Evolutionary conservation across 2,888 invertebrate species (phyloP).

Genomic region (Athalia circularis): DNA sequence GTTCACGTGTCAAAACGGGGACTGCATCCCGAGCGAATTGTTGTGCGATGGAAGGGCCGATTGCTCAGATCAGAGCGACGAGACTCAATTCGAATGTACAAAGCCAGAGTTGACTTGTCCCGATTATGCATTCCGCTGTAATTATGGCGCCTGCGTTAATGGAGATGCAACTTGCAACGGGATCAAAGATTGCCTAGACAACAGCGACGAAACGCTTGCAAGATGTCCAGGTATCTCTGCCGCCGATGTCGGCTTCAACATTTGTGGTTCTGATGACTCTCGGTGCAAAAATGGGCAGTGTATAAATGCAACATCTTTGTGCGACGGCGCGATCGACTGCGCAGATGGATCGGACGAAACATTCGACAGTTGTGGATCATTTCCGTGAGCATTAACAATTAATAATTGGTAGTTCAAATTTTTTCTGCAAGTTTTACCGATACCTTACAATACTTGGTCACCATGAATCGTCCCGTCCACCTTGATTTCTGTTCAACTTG

Average conservation of each 20-base stretch:
- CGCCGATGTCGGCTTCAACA: slow-evolving; percentile 22
- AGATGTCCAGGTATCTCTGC: slow-evolving; percentile 54
- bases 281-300: slow-evolving; percentile 65
- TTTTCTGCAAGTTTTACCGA: neutral
- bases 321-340: slow-evolving; percentile 68
- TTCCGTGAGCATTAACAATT: slow-evolving; percentile 57
- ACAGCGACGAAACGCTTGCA: slow-evolving; percentile 74
- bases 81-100: slow-evolving; percentile 65
- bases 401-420: neutral
- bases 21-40: slow-evolving; percentile 71
- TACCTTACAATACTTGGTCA: neutral
- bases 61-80: slow-evolving; percentile 75
- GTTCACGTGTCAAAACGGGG: slow-evolving; percentile 67
- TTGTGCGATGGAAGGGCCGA: slow-evolving; percentile 74
- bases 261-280: slow-evolving; percentile 53
- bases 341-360: slow-evolving; percentile 67
- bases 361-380: slow-evolving; percentile 56
- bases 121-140: slow-evolving; percentile 77
- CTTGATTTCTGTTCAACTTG: neutral
- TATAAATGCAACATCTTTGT: slow-evolving; percentile 55
- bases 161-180: slow-evolving; percentile 77
- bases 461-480: neutral
- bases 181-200: slow-evolving; percentile 74
- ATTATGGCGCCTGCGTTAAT: slow-evolving; percentile 80
- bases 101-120: slow-evolving; percentile 73